A percentile compares a stretch with the other conserved stretches of the same genome.
phyloP scores from a whole-genome alignment of 2,797 vertebrate species.

The Podarcis lilfordi region DNA sequence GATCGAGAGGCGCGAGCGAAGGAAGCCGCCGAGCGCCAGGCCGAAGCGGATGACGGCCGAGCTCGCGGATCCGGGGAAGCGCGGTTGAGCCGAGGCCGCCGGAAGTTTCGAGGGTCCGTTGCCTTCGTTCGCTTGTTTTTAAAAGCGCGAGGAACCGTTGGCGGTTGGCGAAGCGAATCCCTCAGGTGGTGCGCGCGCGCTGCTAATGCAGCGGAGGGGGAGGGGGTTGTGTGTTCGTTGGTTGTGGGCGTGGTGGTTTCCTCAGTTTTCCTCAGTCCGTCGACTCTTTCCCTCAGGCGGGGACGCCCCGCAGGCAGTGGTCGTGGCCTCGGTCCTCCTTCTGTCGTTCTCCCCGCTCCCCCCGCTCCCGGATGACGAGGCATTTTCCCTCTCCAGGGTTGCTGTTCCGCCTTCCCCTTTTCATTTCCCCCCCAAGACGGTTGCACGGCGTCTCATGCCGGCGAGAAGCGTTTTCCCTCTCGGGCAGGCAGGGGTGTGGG shows the following conservation, averaged over 20 bases:
- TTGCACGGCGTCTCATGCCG: no score
- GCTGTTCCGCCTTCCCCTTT: no score
- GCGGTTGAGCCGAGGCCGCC: neutral
- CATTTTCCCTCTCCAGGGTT: neutral
- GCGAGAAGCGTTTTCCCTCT: no score
- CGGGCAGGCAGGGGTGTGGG: no score
- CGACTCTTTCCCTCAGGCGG: neutral
- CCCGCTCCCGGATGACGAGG: neutral
- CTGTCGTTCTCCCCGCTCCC: no score
- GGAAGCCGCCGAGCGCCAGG: neutral
- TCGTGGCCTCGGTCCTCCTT: neutral
- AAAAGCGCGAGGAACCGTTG: no score
- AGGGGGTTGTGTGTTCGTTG: no score
- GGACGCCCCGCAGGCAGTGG: no score
- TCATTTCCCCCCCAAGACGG: no score
- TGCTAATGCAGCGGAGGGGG: no score
- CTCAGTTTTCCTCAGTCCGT: neutral
- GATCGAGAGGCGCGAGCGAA: neutral
- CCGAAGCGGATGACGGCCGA: neutral
- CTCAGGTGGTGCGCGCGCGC: neutral
- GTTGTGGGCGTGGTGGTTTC: no score
- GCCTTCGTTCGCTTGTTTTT: neutral
- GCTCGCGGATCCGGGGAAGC: neutral
- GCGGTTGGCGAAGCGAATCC: neutral
- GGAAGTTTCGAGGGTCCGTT: no score